Base-by-base conservation (phyloP, 2,888 invertebrate species). In the Sesamia inferens region DNA sequence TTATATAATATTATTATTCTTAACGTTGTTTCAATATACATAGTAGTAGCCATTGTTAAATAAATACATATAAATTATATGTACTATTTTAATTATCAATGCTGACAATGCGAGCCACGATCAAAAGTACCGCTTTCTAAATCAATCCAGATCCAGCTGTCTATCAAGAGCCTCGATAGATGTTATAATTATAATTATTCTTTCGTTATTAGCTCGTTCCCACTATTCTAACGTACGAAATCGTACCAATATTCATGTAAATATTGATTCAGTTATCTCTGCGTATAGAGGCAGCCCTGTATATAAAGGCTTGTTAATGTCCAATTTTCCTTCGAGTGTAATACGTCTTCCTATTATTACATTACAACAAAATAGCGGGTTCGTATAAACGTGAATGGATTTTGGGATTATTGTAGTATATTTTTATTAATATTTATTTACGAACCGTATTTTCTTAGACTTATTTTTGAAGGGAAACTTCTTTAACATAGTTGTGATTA, bases 211-310 rank as follows among this genome's bases (percentile, higher is more conserved):
- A 31, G 31, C 31, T 31, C 31, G 3, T 1, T 31, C 31, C 3
- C 31, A 31, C 31, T 31, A 31, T 31, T 31, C 31, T 5, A 39
- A 39, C 39, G 39, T 6, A 63, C 22, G 22, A 6, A 16, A 24
- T 10, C 44, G 7, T 11, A 24, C 8, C 47, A 47, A 59, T 70
- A 59, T 47, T 42, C 51, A 51, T 42, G n/a, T 54, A 58, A 44
- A 62, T 54, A 66, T 62, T 66, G 44, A 71, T 78, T 66, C 51
- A 61, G 44, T 77, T 78, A 66, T 72, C 24, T 47, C 44, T 66
- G 16, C 47, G 57, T 63, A 24, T 31, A 31, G 3, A 31, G 31
- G 31, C 62, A 54, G 44, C 44, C 19, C 39, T 62, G 57, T 65
- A 0, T 47, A 47, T 77, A 51, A 71, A 57, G 47, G 62, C 62